Evolutionary conservation across 2,888 invertebrate species (phyloP), one percentile per base, ranked within the genome.

Genomic region (Dendrolimus pini): DNA sequence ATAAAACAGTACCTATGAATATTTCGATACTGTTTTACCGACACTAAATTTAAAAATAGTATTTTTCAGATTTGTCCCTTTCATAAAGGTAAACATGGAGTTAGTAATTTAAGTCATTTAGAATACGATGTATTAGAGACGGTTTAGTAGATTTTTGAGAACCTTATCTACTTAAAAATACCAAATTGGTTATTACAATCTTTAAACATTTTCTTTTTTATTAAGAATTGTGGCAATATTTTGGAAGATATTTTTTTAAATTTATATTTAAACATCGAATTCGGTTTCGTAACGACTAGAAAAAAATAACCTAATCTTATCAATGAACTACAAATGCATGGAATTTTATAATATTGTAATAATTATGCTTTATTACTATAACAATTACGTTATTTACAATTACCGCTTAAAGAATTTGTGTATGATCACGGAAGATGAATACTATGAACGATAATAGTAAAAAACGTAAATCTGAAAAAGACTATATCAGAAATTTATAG

Each of bases 211-310:
- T 68, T 66, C 70, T 72, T 79, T 68, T 75, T 79, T 77, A 76
- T 62, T 84, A 83, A 80, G 83, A 82, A 82, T 81, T 75, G 76
- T 86, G 86, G 85, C 86, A 85, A 77, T 83, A 82, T 77, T 81
- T 79, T 89, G 89, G 89, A 89, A 89, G 88, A 88, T 74, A 78
- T 71, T 77, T 69, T 65, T 66, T 63, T 63, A 41, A 53, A 55
- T 56, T 64, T 63, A 65, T 64, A 62, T 74, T 77, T 66, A 81
- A 47, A 84, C 80, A 82, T 83, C 75, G 82, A 87, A 83, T 85
- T 85, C 83, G 82, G 84, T 78, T 30, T 82, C 77, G 69, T 77
- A 79, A 78, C 70, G 70, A 70, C 82, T 82, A 83, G 74, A 67
- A 78, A 76, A 77, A 75, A 69, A 72, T 69, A 63, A 55, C 58